A percentile compares a stretch with the other conserved stretches of the same genome.
Evolutionary conservation across 35 echinoderm and acorn worm species (phyloP).

Genomic region (Apostichopus parvimensis): DNA sequence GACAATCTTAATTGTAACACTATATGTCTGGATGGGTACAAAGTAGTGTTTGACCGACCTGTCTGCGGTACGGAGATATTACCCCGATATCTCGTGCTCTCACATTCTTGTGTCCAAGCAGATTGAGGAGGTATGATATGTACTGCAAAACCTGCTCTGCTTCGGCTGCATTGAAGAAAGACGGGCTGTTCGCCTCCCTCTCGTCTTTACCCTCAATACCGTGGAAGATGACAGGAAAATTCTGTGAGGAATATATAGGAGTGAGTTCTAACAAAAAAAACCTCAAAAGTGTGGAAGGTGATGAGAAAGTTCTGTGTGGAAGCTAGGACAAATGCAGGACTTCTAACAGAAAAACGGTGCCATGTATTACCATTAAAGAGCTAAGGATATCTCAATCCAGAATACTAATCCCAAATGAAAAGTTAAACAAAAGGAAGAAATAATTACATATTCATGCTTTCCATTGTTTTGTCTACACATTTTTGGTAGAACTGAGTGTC

Average conservation of each 20-base stretch:
- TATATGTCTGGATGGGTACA: neutral
- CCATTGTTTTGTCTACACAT: no score
- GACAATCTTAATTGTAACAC: neutral
- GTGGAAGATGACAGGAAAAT: slow-evolving; percentile 56
- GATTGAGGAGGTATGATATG: slow-evolving; percentile 25
- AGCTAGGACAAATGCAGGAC: no score
- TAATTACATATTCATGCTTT: no score
- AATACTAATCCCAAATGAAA: no score
- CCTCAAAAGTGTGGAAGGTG: no score
- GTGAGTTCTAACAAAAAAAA: no score
- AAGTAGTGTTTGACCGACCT: neutral
- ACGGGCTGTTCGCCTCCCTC: slow-evolving; percentile 47
- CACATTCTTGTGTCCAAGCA: slow-evolving; percentile 11
- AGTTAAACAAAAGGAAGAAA: no score
- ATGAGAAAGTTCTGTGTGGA: no score
- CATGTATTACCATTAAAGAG: no score
- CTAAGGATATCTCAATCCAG: no score
- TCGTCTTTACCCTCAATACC: slow-evolving; percentile 53
- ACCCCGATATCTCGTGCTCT: slow-evolving; percentile 1
- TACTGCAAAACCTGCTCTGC: slow-evolving; percentile 13
- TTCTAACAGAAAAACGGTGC: no score
- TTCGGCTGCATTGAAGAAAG: slow-evolving; percentile 52
- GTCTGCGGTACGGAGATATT: slow-evolving; percentile 31
- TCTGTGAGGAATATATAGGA: neutral
- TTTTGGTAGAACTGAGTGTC: no score